These are phyloP conservation scores for Proisotoma minuta DNA, from an alignment of 2,888 invertebrate genomes.

Conservation along the genomic window DNA sequence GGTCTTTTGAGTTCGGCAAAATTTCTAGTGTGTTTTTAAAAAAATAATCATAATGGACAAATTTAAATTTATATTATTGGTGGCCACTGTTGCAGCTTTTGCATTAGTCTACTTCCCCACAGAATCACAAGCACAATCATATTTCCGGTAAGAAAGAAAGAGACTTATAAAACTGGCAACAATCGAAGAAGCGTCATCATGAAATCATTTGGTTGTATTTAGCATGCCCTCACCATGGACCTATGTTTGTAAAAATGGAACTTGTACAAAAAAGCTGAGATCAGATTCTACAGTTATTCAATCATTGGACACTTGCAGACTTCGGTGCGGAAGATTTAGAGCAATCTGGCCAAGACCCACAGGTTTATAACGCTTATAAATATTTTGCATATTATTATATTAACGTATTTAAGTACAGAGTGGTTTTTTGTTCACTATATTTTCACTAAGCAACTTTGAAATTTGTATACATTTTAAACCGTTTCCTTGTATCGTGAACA, in stretches of 20 bases:
- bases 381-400: background rate
- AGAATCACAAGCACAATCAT: constrained; percentile 44
- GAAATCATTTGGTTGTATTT: constrained; percentile 1
- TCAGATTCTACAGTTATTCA: constrained; percentile 47
- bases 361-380: too few relatives aligned
- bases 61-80: constrained; percentile 41
- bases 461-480: too few relatives aligned
- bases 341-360: constrained; percentile 68
- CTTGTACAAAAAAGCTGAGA: constrained; percentile 45
- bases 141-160: constrained; percentile 41
- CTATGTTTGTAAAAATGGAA: constrained; percentile 47
- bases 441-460: too few relatives aligned
- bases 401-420: background rate
- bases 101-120: constrained; percentile 44
- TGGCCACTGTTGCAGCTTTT: constrained; percentile 41
- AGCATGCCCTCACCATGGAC: constrained; percentile 47
- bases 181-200: background rate
- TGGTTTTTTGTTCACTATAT: too few relatives aligned
- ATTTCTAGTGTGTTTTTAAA: background rate
- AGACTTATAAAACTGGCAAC: background rate
- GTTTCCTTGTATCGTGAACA: too few relatives aligned
- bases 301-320: constrained; percentile 61
- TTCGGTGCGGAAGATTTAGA: constrained; percentile 65
- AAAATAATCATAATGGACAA: constrained; percentile 37
- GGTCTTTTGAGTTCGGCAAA: background rate